Base-by-base conservation (phyloP, 2,888 invertebrate species). In the Hoplodrina blanda region DNA sequence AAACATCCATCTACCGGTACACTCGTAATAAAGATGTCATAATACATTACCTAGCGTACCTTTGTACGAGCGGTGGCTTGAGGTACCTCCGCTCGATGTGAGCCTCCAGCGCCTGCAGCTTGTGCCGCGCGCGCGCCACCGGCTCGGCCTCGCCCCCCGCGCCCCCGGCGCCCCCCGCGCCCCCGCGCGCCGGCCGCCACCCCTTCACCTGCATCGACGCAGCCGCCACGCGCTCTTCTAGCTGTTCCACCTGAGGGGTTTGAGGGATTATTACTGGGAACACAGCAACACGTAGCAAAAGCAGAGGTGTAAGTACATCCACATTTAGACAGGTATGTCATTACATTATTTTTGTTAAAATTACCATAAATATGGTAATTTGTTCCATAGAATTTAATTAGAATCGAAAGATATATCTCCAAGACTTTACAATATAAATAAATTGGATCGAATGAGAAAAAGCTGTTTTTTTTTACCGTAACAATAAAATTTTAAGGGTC, bases 71-170 rank as follows among this genome's bases (percentile, higher is more conserved):
- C 55, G 99, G 99, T 71, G 99, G 99, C 92, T 99, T 99, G 55
- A 99, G 96, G 92, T 99, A 99, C 82, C 99, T 96, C 84, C 99
- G 96, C 92, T 99, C 99, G 65, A 99, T 98, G 83, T 98, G 98
- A 0, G 98, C 97, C 93, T 99, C 99, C 17, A 99, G 95, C 0
- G 97, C 97, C 6, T 98, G 96, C 66, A 99, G 96, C 85, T 98
- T 97, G 85, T 97, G 97, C 49, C 88, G 97, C 96, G 93, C 97
- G 93, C 90, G 96, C 94, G 84, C 97, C 96, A 89, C 97, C 94
- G 94, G 91, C 86, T 96, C 91, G 0, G 88, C 83, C 75, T 98
- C 97, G 57, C 73, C 25, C 25, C 25, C 25, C 25, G 25, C 25
- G 25, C 25, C 25, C 25, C 25, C 25, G 25, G 25, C 25, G 25